phyloP scores from a whole-genome alignment of 2,113 vertebrate genomes.

The Laterallus jamaicensis region DNA sequence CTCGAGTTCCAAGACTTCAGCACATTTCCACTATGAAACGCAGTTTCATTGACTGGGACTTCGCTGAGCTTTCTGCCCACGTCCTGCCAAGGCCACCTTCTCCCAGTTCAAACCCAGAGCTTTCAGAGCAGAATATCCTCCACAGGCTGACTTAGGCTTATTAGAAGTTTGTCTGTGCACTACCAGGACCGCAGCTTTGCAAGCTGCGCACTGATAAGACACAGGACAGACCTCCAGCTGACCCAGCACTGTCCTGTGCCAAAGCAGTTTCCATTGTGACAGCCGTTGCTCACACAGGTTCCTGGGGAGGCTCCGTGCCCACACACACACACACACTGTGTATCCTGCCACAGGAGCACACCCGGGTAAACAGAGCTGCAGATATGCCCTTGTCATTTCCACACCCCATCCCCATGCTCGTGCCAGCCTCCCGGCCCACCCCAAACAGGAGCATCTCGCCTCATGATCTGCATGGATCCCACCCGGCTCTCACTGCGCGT shows the following conservation, averaged over 20 bases:
- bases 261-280: accelerated
- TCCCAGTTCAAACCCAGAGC: not conserved
- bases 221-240: not conserved
- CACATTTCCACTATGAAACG: not conserved
- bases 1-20: not conserved
- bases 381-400: not conserved
- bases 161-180: not conserved
- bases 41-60: not conserved
- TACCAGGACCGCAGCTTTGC: not conserved
- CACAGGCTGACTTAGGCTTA: not conserved
- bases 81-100: not conserved
- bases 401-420: accelerated
- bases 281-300: accelerated
- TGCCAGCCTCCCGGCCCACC: not conserved
- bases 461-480: not conserved
- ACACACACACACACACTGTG: accelerated
- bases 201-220: not conserved
- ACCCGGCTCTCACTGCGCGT: accelerated
- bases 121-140: not conserved
- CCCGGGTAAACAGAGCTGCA: not conserved
- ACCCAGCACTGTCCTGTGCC: too few species aligned
- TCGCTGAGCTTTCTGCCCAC: not conserved
- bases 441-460: not conserved
- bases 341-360: accelerated
- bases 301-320: not conserved